These are phyloP conservation scores for Xenops minutus DNA, from an alignment of 2,797 vertebrate species.

Conservation along the genomic window DNA sequence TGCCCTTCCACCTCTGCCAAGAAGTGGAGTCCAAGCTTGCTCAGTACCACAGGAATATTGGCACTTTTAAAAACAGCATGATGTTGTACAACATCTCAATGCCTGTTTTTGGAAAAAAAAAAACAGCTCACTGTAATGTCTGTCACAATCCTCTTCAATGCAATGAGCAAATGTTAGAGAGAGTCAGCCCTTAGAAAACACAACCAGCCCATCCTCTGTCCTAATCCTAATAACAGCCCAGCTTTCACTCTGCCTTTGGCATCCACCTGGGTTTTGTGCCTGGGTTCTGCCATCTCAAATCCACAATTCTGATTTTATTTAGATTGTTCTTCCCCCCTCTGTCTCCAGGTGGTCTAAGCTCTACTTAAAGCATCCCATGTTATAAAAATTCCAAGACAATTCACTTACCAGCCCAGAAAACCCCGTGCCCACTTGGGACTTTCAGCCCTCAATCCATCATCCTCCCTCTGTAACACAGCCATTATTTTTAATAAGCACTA, in stretches of 20 bases:
- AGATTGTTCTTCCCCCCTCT: not conserved
- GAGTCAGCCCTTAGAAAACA: not conserved
- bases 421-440: not conserved
- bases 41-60: not conserved
- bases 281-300: not conserved
- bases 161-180: not conserved
- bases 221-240: not conserved
- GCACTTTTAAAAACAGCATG: not conserved
- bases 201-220: not conserved
- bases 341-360: not conserved
- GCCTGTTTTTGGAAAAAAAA: not conserved
- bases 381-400: constrained; percentile 43
- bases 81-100: not conserved
- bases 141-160: not conserved
- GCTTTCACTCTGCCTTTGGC: not conserved
- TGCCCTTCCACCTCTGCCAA: not conserved
- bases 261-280: not conserved
- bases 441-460: constrained; percentile 49
- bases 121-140: not conserved
- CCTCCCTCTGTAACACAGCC: constrained; percentile 13
- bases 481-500: constrained; percentile 66
- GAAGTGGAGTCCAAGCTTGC: not conserved
- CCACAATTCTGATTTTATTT: not conserved
- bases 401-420: constrained; percentile 43
- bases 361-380: not conserved